Evolutionary conservation across 2,797 vertebrate genomes (phyloP).

Genomic region (Phrynocephalus vlangalii): DNA sequence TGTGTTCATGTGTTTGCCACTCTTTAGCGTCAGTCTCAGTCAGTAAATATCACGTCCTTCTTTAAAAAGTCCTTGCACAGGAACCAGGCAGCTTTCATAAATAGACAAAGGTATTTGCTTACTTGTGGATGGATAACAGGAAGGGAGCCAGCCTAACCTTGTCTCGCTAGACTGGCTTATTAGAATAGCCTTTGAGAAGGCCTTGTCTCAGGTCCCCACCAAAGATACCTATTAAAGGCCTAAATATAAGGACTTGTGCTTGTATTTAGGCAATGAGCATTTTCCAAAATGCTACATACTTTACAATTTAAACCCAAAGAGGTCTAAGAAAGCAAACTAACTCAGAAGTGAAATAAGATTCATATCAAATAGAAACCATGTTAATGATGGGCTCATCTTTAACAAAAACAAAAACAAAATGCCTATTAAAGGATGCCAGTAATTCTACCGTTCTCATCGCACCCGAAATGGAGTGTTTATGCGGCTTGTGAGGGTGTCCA

Average conservation of each 20-base stretch:
- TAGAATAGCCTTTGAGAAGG: no score
- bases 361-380: background rate
- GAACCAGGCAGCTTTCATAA: background rate
- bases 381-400: background rate
- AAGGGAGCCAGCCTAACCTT: no score
- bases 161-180: no score
- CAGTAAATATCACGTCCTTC: background rate
- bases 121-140: no score
- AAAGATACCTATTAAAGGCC: no score
- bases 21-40: background rate
- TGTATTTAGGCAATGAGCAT: background rate
- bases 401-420: background rate
- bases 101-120: no score
- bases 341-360: background rate
- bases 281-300: background rate
- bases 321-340: background rate
- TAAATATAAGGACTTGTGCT: background rate
- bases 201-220: no score
- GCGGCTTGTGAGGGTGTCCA: conserved; percentile 94
- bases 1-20: background rate
- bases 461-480: conserved; percentile 98
- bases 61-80: background rate
- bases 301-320: background rate
- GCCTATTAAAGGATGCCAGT: background rate
- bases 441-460: conserved; percentile 45